Base-by-base conservation (phyloP, 2,888 invertebrate genomes). In the Tenthredo notha region DNA sequence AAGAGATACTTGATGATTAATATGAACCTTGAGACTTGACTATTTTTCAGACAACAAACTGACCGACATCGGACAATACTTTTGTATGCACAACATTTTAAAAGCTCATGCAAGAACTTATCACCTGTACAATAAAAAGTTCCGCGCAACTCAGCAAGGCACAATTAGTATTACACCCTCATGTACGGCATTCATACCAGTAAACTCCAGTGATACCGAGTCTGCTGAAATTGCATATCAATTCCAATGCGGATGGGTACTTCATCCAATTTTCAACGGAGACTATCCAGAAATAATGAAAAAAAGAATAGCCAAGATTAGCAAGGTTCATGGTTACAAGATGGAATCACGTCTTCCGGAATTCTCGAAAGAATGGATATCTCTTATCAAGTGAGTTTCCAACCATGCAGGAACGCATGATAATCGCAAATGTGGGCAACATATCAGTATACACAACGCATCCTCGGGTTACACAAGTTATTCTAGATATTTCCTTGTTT, bases 251-350 rank as follows among this genome's bases (percentile, higher is more conserved):
- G 96, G 96, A 50, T 95, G 96, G 96, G 96, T 95, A 90, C 95
- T 95, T 0, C 94, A 96, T 90, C 96, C 96, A 1, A 96, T 96
- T 43, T 95, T 95, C 91, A 90, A 92, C 0, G 96, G 96, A 0
- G 95, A 96, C 92, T 96, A 96, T 90, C 96, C 96, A 0, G 92
- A 94, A 82, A 90, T 95, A 0, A 96, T 96, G 96, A 95, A 95
- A 80, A 92, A 94, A 43, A 93, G 95, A 4, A 94, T 96, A 15
- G 95, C 94, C 72, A 93, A 93, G 1, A 94, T 95, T 37, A 96
- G 96, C 85, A 93, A 92, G 78, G 92, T 92, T 25, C 96, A 96
- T 91, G 95, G 95, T 12, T 96, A 94, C 88, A 90, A 92, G 0
- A 0, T 54, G 54, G 93, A 94, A 33, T 96, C 96, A 0, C 94